Evolutionary conservation across 2,113 vertebrate genomes (phyloP), one percentile per base, ranked within the genome.

Genomic region (Antechinus stuartii): DNA sequence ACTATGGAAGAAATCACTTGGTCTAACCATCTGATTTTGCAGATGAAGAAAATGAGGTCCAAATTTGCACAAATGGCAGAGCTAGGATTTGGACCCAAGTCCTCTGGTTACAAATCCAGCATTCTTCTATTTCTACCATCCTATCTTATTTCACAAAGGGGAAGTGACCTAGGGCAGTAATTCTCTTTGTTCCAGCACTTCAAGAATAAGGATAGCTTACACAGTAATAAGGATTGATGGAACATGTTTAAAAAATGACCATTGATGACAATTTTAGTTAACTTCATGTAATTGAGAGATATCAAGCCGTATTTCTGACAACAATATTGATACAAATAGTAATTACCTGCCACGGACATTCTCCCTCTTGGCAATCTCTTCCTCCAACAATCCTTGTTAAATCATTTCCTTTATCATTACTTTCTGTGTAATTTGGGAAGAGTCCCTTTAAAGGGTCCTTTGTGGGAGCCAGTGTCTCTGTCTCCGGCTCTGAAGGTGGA

Each of bases 301-400:
- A 52, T 50, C 3, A 52, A 50, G 27, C 0, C 47, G 26, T 14
- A 90, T 49, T 27, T 90, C 27, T 50, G 47, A 50, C 89, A 49
- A 46, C 22, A 24, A 68, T 49, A 11, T 53, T 50, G 89, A 42
- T 22, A 54, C 54, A 25, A 55, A 9, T 47, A 2, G 23, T 19
- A 76, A 16, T 49, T 98, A 99, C 99, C 99, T 99, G 99, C 99
- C 99, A 99, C 0, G 99, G 99, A 94, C 99, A 99, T 26, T 99
- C 98, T 2, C 99, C 99, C 0, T 98, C 98, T 0, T 23, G 96
- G 95, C 99, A 99, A 0, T 99, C 93, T 46, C 97, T 92, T 52
- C 99, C 99, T 0, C 98, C 98, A 35, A 99, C 99, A 0, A 99
- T 99, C 26, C 99, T 99, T 0, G 0, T 24, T 0, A 84, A 0